These are phyloP conservation scores for Potamarius usumacintae DNA, from an alignment of 2,113 vertebrate species.

Conservation along the genomic window DNA sequence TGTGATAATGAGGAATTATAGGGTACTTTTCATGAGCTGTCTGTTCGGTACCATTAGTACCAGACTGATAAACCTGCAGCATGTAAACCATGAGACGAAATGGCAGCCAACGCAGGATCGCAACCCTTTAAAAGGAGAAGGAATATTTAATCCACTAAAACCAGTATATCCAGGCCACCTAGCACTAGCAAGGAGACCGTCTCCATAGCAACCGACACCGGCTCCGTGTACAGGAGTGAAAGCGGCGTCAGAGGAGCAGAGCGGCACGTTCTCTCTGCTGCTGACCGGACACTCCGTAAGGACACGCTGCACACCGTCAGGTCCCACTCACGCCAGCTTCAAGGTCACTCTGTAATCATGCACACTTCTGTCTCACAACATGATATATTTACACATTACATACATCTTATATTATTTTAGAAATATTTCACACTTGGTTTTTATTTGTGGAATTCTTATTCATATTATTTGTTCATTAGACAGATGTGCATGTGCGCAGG, in stretches of 20 bases:
- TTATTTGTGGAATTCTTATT: no score
- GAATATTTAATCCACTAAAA: constrained; percentile 6
- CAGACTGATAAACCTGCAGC: background rate
- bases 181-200: background rate
- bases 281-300: constrained; percentile 1
- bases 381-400: no score
- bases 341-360: constrained; percentile 11
- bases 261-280: background rate
- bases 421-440: no score
- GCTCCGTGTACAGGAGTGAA: background rate
- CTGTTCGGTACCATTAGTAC: background rate
- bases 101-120: background rate
- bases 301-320: background rate
- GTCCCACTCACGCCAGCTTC: background rate
- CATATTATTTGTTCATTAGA: no score
- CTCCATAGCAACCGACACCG: constrained; percentile 32
- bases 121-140: background rate
- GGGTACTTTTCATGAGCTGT: background rate
- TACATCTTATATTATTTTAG: no score
- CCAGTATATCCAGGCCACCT: constrained; percentile 26
- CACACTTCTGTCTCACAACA: background rate
- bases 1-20: background rate
- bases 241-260: background rate
- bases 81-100: background rate
- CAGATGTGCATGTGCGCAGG: no score